These are phyloP conservation scores for Tiliacea aurago DNA, from an alignment of 2,888 invertebrate genomes.

Conservation along the genomic window DNA sequence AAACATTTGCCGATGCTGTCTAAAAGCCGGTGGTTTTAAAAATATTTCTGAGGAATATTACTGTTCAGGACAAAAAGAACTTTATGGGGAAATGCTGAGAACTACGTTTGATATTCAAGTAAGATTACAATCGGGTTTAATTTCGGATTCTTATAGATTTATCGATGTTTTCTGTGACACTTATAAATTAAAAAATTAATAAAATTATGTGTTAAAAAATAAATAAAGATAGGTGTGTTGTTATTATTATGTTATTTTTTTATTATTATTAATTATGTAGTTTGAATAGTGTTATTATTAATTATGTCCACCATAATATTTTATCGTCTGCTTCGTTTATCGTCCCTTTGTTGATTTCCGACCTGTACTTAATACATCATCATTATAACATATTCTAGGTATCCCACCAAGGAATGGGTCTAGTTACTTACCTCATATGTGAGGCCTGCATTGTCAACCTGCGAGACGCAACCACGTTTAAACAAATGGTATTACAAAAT, in stretches of 20 bases:
- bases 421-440: constrained; percentile 65
- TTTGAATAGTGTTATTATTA: too few species aligned
- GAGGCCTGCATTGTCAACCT: constrained; percentile 70
- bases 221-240: too few species aligned
- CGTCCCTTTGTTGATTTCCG: not conserved
- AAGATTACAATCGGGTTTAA: constrained; percentile 29
- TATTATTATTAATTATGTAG: too few species aligned
- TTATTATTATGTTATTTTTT: not conserved
- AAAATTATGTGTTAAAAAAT: too few species aligned
- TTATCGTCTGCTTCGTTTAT: not conserved
- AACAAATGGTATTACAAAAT: constrained; percentile 69
- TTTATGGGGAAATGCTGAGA: constrained; percentile 72
- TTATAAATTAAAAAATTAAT: too few species aligned
- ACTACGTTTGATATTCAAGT: constrained; percentile 77
- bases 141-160: not conserved
- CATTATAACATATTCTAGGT: constrained; percentile 45
- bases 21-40: constrained; percentile 65
- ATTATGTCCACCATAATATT: not conserved
- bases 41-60: constrained; percentile 69
- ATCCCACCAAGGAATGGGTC: not conserved
- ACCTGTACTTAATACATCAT: not conserved
- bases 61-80: constrained; percentile 67
- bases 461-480: constrained; percentile 70
- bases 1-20: constrained; percentile 75
- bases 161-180: not conserved